A percentile compares a stretch with the other conserved stretches of the same genome.
These are phyloP conservation scores for Callaeas wilsoni DNA, from an alignment of 2,113 vertebrate species.

Conservation along the genomic window DNA sequence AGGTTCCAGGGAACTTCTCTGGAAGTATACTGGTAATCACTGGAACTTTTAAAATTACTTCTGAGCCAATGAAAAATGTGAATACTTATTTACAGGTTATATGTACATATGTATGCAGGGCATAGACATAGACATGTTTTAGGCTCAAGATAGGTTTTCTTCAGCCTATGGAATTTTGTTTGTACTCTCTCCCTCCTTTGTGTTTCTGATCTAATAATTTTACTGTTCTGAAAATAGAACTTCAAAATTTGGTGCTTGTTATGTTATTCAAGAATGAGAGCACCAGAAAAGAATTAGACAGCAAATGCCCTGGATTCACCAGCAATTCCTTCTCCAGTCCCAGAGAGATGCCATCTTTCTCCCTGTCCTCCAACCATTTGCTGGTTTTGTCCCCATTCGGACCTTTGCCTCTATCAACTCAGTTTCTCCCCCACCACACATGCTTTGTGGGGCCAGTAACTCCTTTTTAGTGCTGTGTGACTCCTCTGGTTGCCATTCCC, in stretches of 20 bases:
- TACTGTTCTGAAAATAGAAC: background rate
- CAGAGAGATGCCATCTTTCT: background rate
- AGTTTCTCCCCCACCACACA: background rate
- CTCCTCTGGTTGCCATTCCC: background rate
- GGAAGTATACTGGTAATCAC: background rate
- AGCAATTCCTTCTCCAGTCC: background rate
- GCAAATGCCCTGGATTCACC: background rate
- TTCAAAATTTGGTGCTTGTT: background rate
- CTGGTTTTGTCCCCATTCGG: background rate
- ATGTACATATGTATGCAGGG: background rate
- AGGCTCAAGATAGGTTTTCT: background rate
- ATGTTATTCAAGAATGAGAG: background rate
- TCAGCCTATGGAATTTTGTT: background rate
- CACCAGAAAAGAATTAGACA: background rate
- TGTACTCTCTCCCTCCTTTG: background rate
- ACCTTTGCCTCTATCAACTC: background rate
- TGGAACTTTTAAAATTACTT: background rate
- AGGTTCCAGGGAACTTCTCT: background rate
- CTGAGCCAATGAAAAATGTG: background rate
- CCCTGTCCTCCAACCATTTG: background rate
- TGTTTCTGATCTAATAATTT: background rate
- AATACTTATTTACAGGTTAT: background rate
- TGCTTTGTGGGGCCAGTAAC: fast-evolving
- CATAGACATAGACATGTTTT: fast-evolving
- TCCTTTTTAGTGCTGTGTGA: background rate